A percentile compares a stretch with the other conserved stretches of the same genome.
phyloP scores from a whole-genome alignment of 1,140 invertebrate genomes.

The Drosophila takahashii region DNA sequence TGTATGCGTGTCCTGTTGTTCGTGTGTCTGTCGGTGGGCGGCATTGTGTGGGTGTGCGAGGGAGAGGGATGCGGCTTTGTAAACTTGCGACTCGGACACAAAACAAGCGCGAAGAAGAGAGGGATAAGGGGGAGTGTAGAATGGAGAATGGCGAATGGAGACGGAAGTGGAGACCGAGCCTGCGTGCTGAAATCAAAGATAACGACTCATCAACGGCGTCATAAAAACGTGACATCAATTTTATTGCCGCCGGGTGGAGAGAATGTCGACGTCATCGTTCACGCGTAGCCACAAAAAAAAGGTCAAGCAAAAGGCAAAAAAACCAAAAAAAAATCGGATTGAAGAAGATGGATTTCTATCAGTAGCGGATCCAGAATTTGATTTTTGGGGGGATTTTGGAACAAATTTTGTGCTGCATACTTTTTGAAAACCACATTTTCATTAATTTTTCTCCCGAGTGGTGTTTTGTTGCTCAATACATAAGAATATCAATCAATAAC shows the following conservation, averaged over 20 bases:
- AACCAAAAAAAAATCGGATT: conserved; percentile 16
- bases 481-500: too few relatives aligned
- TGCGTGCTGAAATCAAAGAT: conserved; percentile 77
- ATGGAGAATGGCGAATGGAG: not conserved
- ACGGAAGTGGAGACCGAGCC: conserved; percentile 20
- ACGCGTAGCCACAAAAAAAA: conserved; percentile 58
- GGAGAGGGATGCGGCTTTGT: conserved; percentile 21
- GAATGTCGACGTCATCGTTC: conserved; percentile 63
- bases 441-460: too few relatives aligned
- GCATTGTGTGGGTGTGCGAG: not conserved
- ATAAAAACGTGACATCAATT: conserved; percentile 83
- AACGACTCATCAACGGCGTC: conserved; percentile 80
- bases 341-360: not conserved
- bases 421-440: too few relatives aligned
- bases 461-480: too few relatives aligned
- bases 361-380: too few relatives aligned
- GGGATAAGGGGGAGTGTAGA: not conserved
- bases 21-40: not conserved
- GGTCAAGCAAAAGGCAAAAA: conserved; percentile 73
- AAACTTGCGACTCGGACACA: conserved; percentile 14
- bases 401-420: too few relatives aligned
- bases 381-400: too few relatives aligned
- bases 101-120: not conserved
- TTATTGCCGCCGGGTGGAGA: conserved; percentile 49
- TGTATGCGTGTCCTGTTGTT: conserved; percentile 3